Evolutionary conservation across 2,888 invertebrate genomes (phyloP).

Genomic region (Philonicus albiceps): DNA sequence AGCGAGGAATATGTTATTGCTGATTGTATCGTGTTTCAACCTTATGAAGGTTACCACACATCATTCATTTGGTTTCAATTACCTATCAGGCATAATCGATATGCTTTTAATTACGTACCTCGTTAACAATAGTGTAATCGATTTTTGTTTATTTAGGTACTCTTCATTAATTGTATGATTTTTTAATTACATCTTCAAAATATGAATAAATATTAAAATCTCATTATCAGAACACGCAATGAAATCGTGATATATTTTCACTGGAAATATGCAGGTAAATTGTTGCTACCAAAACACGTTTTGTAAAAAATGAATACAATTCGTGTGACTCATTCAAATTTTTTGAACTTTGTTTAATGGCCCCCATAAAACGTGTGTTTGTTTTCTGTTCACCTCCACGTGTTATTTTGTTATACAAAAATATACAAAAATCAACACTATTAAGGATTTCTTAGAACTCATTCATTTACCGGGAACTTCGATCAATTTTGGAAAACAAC

Average conservation of each 20-base stretch:
- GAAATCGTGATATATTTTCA: neutral
- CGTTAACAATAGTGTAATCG: neutral
- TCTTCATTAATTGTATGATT: too few relatives aligned
- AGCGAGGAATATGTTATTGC: neutral
- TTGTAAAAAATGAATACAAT: too few relatives aligned
- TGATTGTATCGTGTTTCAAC: neutral
- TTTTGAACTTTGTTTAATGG: too few relatives aligned
- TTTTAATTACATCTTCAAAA: too few relatives aligned
- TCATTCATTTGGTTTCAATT: neutral
- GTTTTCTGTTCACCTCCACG: too few relatives aligned
- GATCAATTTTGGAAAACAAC: neutral
- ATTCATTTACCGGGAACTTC: neutral
- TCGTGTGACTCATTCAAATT: too few relatives aligned
- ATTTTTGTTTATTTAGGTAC: neutral
- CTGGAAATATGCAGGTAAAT: neutral
- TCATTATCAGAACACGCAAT: neutral
- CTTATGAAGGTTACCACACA: neutral
- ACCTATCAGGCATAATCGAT: neutral
- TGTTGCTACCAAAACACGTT: neutral
- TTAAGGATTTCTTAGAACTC: neutral
- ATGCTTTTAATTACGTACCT: neutral
- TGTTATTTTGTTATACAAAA: neutral
- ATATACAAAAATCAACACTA: neutral
- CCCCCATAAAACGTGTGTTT: too few relatives aligned
- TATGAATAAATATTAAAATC: too few relatives aligned